A percentile compares a stretch with the other conserved stretches of the same genome.
phyloP scores from a whole-genome alignment of 1,140 invertebrate species.

The Pogonus chalceus region DNA sequence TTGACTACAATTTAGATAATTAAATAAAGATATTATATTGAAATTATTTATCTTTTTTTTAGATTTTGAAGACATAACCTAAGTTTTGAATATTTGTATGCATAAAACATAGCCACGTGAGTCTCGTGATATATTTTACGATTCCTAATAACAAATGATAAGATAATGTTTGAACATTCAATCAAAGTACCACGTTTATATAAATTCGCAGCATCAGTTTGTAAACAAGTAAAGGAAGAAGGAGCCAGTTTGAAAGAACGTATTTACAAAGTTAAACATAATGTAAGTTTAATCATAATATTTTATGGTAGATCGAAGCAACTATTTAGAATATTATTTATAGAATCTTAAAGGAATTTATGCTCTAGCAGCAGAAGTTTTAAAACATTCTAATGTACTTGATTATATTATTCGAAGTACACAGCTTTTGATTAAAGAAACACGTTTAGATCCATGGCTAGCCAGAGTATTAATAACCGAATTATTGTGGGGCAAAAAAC shows the following conservation, averaged over 20 bases:
- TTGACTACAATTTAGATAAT: too few species aligned
- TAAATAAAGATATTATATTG: too few species aligned
- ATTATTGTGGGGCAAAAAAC: constrained; percentile 67
- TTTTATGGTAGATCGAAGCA: constrained; percentile 15
- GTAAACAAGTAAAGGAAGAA: constrained; percentile 53
- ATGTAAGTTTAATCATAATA: constrained; percentile 18
- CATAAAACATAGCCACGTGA: too few species aligned
- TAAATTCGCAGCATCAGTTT: constrained; percentile 55
- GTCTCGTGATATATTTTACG: too few species aligned
- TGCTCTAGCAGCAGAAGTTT: constrained; percentile 59
- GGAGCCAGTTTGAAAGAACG: constrained; percentile 61
- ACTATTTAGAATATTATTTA: constrained; percentile 29
- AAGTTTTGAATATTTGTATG: too few species aligned
- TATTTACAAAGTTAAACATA: constrained; percentile 54
- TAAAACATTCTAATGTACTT: constrained; percentile 54
- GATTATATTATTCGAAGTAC: constrained; percentile 51
- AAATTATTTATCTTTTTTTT: too few species aligned
- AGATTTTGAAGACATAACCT: too few species aligned
- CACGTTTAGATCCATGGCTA: constrained; percentile 56
- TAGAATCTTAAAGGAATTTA: constrained; percentile 61
- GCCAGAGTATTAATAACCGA: constrained; percentile 69
- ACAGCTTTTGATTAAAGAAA: constrained; percentile 53
- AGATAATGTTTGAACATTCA: constrained; percentile 59
- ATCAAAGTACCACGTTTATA: constrained; percentile 67
- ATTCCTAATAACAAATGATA: too few species aligned